Conservation (phyloP, 2,888 invertebrate species). For the Megastigmus dorsalis region DNA sequence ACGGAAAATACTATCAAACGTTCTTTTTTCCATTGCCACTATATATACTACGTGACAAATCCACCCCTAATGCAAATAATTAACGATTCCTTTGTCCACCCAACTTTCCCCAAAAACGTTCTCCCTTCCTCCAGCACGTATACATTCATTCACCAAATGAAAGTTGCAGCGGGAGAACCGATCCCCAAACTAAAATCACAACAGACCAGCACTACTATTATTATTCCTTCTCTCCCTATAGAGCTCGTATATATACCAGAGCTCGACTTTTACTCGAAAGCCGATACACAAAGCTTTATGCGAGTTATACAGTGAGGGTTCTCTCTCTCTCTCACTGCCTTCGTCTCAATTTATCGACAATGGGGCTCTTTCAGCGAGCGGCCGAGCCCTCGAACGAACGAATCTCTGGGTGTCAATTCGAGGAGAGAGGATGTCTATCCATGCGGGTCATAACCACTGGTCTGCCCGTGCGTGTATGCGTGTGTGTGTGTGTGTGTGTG, state of each 20-base stretch:
- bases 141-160: too few species aligned
- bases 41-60: too few species aligned
- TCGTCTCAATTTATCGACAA: constrained; percentile 72
- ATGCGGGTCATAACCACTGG: constrained; percentile 57
- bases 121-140: too few species aligned
- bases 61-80: constrained; percentile 23
- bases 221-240: neutral
- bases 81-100: constrained; percentile 21
- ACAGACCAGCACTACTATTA: neutral
- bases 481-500: neutral
- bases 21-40: too few species aligned
- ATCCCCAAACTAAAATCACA: constrained; percentile 11
- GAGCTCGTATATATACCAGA: too few species aligned
- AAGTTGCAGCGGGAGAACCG: neutral
- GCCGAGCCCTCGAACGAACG: constrained; percentile 55
- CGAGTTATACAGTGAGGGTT: too few species aligned
- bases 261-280: constrained; percentile 25
- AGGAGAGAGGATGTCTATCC: constrained; percentile 53
- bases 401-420: constrained; percentile 59
- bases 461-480: neutral
- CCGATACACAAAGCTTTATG: constrained; percentile 32
- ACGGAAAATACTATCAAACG: too few species aligned
- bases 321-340: constrained; percentile 59
- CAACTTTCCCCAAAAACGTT: neutral
- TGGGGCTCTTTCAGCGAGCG: constrained; percentile 70